These are phyloP conservation scores for Hydriomena furcata DNA, from an alignment of 2,888 invertebrate species.

Conservation along the genomic window DNA sequence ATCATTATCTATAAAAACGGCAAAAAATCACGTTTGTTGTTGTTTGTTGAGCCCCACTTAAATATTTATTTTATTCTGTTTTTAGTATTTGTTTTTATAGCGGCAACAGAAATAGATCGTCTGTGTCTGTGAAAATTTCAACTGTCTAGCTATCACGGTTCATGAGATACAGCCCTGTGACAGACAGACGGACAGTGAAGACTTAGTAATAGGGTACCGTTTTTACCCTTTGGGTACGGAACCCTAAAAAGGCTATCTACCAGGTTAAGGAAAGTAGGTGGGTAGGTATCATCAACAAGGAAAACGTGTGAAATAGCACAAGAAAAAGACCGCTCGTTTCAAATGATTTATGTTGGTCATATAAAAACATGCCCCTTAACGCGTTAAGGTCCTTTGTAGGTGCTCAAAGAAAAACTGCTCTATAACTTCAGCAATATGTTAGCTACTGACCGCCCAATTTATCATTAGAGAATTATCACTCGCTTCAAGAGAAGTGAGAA, in stretches of 20 bases:
- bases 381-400: conserved; percentile 50
- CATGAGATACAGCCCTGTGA: too few relatives aligned
- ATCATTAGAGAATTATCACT: conserved; percentile 32
- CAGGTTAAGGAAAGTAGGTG: conserved; percentile 34
- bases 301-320: conserved; percentile 68
- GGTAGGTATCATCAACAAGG: conserved; percentile 43
- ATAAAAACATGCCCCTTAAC: conserved; percentile 62
- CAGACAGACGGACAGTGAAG: too few relatives aligned
- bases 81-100: too few relatives aligned
- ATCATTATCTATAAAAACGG: too few relatives aligned
- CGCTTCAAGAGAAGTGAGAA: conserved; percentile 13
- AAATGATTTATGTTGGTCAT: conserved; percentile 68
- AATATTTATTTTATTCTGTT: too few relatives aligned
- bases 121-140: too few relatives aligned
- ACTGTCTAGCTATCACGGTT: too few relatives aligned
- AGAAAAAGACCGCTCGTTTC: conserved; percentile 64
- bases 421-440: conserved; percentile 44
- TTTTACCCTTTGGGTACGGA: too few relatives aligned
- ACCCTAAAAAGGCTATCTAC: conserved; percentile 27
- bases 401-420: conserved; percentile 54
- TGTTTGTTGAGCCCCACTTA: too few relatives aligned
- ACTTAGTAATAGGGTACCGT: too few relatives aligned
- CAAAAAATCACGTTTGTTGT: too few relatives aligned
- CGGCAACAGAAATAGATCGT: too few relatives aligned
- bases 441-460: conserved; percentile 36